A percentile compares a stretch with the other conserved stretches of the same genome.
These are phyloP conservation scores for Morpho deidamia DNA, from an alignment of 2,888 invertebrate species.

Conservation along the genomic window DNA sequence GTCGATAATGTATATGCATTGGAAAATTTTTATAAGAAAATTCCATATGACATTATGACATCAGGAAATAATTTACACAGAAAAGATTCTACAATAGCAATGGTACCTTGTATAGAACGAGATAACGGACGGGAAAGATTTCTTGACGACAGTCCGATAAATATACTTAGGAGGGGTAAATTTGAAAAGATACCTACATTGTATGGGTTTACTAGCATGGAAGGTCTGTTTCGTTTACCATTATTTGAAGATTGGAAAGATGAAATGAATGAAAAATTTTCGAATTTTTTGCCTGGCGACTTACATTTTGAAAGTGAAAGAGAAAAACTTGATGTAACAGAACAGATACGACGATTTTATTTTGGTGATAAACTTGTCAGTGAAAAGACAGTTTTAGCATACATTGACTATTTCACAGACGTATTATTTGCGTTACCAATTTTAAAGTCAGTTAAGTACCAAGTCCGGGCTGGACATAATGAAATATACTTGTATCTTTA, in stretches of 20 bases:
- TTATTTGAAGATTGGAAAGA: slow-evolving; percentile 34
- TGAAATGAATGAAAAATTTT: slow-evolving; percentile 45
- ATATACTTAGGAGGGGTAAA: slow-evolving; percentile 36
- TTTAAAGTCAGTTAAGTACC: slow-evolving; percentile 34
- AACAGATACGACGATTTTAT: slow-evolving; percentile 24
- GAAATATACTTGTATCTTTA: slow-evolving; percentile 46
- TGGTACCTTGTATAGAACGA: slow-evolving; percentile 39
- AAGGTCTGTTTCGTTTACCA: slow-evolving; percentile 30
- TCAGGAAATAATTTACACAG: slow-evolving; percentile 29
- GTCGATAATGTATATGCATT: slow-evolving; percentile 32
- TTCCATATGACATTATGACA: not conserved
- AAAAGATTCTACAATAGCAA: slow-evolving; percentile 38
- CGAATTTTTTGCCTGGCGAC: slow-evolving; percentile 42
- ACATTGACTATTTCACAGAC: slow-evolving; percentile 52
- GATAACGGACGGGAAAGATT: slow-evolving; percentile 35
- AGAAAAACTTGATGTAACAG: slow-evolving; percentile 35
- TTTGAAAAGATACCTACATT: slow-evolving; percentile 40
- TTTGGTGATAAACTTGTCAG: slow-evolving; percentile 34
- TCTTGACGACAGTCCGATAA: slow-evolving; percentile 37
- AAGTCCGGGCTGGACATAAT: slow-evolving; percentile 37
- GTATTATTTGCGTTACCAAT: slow-evolving; percentile 33
- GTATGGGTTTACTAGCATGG: slow-evolving; percentile 43
- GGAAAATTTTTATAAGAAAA: not conserved
- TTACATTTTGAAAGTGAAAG: slow-evolving; percentile 37
- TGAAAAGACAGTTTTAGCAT: slow-evolving; percentile 33